Evolutionary conservation across 1,140 invertebrate genomes (phyloP).

Genomic region (Doryteuthis pealeii): DNA sequence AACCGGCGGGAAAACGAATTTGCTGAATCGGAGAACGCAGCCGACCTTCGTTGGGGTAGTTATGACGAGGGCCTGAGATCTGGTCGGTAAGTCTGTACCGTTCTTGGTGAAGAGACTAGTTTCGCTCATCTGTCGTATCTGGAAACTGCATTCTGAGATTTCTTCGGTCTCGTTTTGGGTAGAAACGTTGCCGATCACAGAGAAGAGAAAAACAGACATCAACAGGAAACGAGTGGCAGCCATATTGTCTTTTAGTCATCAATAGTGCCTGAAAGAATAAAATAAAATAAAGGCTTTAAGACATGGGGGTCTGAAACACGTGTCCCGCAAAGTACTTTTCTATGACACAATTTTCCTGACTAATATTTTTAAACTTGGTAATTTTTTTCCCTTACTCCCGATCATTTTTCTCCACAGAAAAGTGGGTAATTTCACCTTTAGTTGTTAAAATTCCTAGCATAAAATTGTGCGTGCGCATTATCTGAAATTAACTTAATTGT

Average conservation of each 20-base stretch:
- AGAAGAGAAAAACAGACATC: not conserved
- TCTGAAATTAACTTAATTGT: no score
- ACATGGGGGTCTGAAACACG: not conserved
- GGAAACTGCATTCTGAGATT: not conserved
- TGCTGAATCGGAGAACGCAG: not conserved
- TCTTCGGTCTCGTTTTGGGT: not conserved
- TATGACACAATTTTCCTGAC: no score
- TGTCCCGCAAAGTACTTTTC: no score
- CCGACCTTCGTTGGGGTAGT: not conserved
- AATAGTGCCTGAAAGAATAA: not conserved
- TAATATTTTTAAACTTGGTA: no score
- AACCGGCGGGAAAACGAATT: not conserved
- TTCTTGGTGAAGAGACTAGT: not conserved
- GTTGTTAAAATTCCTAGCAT: no score
- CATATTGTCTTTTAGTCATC: not conserved
- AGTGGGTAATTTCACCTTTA: no score
- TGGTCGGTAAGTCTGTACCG: not conserved
- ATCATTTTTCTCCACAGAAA: no score
- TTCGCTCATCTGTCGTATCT: not conserved
- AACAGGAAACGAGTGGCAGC: not conserved
- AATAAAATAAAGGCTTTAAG: not conserved
- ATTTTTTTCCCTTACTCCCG: no score
- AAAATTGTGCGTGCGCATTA: no score
- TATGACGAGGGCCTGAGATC: not conserved
- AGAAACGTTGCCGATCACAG: not conserved